Percentiles rank a stretch among this genome's conserved stretches.
Evolutionary conservation across 2,797 vertebrate species (phyloP).

Genomic region (Notolepis coatsorum): DNA sequence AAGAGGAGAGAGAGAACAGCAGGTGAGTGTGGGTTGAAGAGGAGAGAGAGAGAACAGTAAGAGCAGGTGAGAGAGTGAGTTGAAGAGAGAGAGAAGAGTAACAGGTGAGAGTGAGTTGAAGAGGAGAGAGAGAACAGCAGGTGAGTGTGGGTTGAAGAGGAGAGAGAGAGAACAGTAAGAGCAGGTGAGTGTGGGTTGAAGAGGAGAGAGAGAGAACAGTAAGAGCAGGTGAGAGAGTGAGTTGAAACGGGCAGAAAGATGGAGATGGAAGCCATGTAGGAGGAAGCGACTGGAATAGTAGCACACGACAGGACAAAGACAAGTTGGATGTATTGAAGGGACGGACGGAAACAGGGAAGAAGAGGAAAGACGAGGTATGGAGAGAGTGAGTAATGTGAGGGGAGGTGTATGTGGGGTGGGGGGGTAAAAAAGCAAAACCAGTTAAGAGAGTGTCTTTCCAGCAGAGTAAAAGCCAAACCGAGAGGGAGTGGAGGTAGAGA

Average conservation of each 20-base stretch:
- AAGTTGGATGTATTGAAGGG: too few relatives aligned
- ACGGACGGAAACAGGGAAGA: not conserved
- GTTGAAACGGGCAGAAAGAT: not conserved
- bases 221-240: not conserved
- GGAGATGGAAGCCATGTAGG: too few relatives aligned
- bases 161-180: not conserved
- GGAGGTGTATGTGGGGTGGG: constrained; percentile 10
- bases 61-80: not conserved
- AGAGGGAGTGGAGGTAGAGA: constrained; percentile 8
- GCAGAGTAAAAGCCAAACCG: constrained; percentile 24
- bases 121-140: not conserved
- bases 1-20: constrained; percentile 10
- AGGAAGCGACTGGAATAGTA: too few relatives aligned
- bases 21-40: not conserved
- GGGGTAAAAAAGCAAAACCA: constrained; percentile 47
- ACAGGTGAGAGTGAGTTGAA: not conserved
- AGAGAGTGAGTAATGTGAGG: constrained; percentile 30
- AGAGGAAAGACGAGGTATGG: constrained; percentile 24
- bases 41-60: not conserved
- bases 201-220: not conserved
- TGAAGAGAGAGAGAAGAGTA: not conserved
- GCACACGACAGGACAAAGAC: too few relatives aligned
- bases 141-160: not conserved
- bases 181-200: not conserved
- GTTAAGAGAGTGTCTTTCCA: constrained; percentile 47